Percentiles rank a stretch among this genome's conserved stretches.
phyloP scores from a whole-genome alignment of 2,797 vertebrate species.

The Chelon auratus region DNA sequence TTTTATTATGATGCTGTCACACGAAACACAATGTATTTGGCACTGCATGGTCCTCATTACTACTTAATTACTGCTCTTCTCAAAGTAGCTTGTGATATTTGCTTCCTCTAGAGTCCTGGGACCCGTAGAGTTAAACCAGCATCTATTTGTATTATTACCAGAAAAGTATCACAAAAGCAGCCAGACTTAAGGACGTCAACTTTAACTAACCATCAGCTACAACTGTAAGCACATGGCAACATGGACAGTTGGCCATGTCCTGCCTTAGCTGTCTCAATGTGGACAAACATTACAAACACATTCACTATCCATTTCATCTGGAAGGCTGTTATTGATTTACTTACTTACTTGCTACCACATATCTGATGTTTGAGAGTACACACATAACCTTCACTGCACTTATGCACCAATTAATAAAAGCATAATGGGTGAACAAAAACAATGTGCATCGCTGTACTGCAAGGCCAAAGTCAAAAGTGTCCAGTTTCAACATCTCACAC shows the following conservation, averaged over 20 bases:
- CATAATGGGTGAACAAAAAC: conserved; percentile 11
- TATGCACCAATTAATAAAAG: neutral
- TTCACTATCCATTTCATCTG: neutral
- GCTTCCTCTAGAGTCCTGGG: neutral
- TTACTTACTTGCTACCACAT: neutral
- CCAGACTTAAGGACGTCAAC: neutral
- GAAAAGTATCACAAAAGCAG: too few species aligned
- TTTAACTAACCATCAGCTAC: neutral
- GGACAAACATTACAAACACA: neutral
- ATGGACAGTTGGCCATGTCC: neutral
- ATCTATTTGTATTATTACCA: neutral
- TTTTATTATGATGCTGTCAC: conserved; percentile 3
- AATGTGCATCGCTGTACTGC: neutral
- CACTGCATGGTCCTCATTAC: neutral
- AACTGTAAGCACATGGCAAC: conserved; percentile 2
- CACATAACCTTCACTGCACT: conserved; percentile 16
- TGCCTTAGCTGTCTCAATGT: neutral
- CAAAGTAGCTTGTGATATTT: too few species aligned
- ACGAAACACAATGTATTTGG: conserved; percentile 8
- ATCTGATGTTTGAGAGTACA: neutral
- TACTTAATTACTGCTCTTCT: too few species aligned
- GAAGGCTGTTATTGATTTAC: conserved; percentile 1
- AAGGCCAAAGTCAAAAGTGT: conserved; percentile 7
- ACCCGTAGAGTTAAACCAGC: conserved; percentile 10
- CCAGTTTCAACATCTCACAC: neutral